Base-by-base conservation (phyloP, 2,888 invertebrate species). In the Salpingus planirostris region DNA sequence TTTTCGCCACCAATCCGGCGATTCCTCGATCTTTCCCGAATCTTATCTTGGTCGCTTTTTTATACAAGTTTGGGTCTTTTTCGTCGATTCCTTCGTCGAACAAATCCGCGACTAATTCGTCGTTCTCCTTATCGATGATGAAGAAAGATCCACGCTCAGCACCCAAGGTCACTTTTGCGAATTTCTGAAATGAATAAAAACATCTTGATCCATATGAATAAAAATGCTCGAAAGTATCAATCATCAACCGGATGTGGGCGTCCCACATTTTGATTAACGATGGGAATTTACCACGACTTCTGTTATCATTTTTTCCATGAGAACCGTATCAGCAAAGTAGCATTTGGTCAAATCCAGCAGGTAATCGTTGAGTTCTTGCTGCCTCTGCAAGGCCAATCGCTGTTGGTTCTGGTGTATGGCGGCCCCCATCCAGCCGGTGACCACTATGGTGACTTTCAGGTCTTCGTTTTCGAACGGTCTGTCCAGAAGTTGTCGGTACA, bases 61-160 rank as follows among this genome's bases (percentile, higher is more conserved):
- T 66, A 1, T 70, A 68, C 59, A 73, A 67, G 2, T 57, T 57
- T n/a, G n/a, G n/a, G n/a, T 53, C 47, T n/a, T 38, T 42, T 10
- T 63, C 53, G 60, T 68, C 50, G 8, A 59, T 69, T 1, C 74
- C 73, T 47, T 77, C 74, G 38, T 75, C 75, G 67, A 71, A 76
- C 58, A 73, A 68, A 50, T 76, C 74, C 0, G 74, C 74, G 5
- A 62, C 54, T 6, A 71, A 33, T 22, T 66, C 59, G 0, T 66
- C 66, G 1, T 63, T 60, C 1, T 66, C 64, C 36, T 64, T 64
- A 46, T 74, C 69, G 18, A 78, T 65, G 11, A 73, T 69, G 55
- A 65, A 76, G 57, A 76, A 72, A 22, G 69, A 68, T 24, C 71
- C 70, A 14, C 71, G 61, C 64, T 75, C 74, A 0, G 75, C 74